phyloP scores from a whole-genome alignment of 2,797 vertebrate species.

The Philypnodon macrostomus region DNA sequence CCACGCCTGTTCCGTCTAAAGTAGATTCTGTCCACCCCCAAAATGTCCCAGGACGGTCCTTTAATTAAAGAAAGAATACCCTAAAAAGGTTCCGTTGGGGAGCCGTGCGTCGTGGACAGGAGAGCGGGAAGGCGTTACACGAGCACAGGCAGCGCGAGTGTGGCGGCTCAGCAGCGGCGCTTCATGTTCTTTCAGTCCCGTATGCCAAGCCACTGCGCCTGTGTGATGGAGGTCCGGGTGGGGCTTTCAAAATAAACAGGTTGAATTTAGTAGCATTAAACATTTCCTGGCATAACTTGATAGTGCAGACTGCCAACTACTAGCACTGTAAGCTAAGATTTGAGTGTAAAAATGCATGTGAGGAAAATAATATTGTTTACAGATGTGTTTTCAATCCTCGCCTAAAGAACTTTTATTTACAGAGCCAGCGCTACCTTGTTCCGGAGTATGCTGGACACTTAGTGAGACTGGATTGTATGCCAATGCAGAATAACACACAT shows the following conservation, averaged over 20 bases:
- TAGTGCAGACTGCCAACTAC: no score
- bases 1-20: conserved; percentile 16
- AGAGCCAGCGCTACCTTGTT: not conserved
- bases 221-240: not conserved
- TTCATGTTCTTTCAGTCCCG: not conserved
- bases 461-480: no score
- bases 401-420: conserved; percentile 49
- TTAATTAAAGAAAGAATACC: not conserved
- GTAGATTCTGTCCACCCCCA: conserved; percentile 19
- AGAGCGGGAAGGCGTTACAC: conserved; percentile 21
- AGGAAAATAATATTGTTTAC: no score
- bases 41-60: conserved; percentile 10
- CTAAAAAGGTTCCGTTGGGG: no score
- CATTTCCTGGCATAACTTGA: no score
- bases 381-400: no score
- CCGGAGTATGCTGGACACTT: conserved; percentile 7
- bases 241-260: conserved; percentile 37
- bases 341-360: no score
- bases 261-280: accelerated
- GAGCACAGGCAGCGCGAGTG: conserved; percentile 24
- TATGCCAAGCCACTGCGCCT: not conserved
- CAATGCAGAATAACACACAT: no score
- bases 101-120: not conserved
- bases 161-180: conserved; percentile 6
- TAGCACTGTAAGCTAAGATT: no score